phyloP scores from a whole-genome alignment of 2,113 vertebrate genomes.

The Mobula birostris region DNA sequence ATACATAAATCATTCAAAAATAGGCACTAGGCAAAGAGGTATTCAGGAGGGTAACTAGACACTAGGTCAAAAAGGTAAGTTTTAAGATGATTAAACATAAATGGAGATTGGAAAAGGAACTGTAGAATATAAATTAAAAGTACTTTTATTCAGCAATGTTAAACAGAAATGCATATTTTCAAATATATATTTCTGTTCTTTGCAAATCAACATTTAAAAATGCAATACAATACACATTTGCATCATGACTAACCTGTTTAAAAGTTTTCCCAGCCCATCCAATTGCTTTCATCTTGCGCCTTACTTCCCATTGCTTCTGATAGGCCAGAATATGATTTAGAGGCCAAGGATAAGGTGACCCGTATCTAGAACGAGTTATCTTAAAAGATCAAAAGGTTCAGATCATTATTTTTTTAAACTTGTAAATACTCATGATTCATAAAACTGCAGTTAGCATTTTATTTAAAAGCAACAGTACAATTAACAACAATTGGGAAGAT shows the following conservation, averaged over 20 bases:
- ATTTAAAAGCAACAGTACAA: not conserved
- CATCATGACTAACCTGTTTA: constrained; percentile 67
- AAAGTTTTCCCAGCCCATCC: constrained; percentile 86
- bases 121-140: not conserved
- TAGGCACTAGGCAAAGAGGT: not conserved
- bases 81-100: not conserved
- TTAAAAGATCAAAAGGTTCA: constrained; percentile 42
- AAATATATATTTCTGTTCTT: not conserved
- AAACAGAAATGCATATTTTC: not conserved
- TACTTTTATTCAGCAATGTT: not conserved
- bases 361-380: constrained; percentile 68
- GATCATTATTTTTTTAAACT: not conserved
- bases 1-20: not conserved
- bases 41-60: not conserved
- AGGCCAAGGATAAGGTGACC: constrained; percentile 71
- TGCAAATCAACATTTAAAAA: not conserved
- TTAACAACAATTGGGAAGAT: not conserved
- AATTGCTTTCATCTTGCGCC: constrained; percentile 89
- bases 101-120: not conserved
- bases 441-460: not conserved
- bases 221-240: not conserved
- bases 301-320: constrained; percentile 93
- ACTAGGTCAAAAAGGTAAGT: not conserved
- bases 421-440: not conserved
- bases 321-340: constrained; percentile 74